A percentile compares a stretch with the other conserved stretches of the same genome.
These are phyloP conservation scores for Athene noctua DNA, from an alignment of 2,113 vertebrate genomes.

Conservation along the genomic window DNA sequence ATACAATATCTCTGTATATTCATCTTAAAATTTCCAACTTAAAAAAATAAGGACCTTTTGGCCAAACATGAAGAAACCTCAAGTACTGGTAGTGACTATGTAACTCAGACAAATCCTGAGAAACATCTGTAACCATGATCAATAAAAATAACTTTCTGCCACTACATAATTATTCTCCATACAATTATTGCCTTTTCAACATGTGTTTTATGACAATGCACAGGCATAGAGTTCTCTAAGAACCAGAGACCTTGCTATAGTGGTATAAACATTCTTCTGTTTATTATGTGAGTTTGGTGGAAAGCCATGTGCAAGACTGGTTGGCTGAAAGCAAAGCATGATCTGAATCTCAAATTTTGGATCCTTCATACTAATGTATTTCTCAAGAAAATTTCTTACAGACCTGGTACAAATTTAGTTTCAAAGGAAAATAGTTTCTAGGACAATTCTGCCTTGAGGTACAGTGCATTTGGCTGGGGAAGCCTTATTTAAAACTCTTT, in stretches of 20 bases:
- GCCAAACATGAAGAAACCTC: background rate
- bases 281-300: background rate
- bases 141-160: background rate
- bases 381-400: background rate
- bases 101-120: background rate
- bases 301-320: background rate
- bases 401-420: background rate
- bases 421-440: background rate
- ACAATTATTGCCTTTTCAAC: background rate
- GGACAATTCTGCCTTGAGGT: slow-evolving; percentile 16
- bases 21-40: background rate
- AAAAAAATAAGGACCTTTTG: background rate
- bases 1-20: background rate
- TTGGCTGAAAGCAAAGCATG: background rate
- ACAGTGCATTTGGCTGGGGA: background rate
- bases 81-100: background rate
- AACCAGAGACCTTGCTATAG: background rate
- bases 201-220: background rate
- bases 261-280: background rate
- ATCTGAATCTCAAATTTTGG: background rate
- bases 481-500: background rate
- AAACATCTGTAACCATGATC: background rate
- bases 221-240: background rate
- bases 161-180: background rate
- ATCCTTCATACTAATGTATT: background rate